Evolutionary conservation across 2,797 vertebrate genomes (phyloP).

Genomic region (Hoplostethus mediterraneus): DNA sequence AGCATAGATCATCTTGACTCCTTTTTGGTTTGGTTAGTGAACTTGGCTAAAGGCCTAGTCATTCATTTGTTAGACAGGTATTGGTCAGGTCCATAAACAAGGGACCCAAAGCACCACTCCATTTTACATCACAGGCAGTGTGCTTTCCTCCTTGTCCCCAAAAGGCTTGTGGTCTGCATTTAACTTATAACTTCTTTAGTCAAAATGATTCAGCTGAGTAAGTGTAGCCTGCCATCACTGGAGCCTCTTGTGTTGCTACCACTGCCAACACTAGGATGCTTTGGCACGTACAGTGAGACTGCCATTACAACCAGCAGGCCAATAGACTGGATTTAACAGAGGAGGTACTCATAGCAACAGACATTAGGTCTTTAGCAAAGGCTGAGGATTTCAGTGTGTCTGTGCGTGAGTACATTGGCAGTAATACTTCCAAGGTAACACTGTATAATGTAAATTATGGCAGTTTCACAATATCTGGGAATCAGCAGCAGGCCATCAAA

Average conservation of each 20-base stretch:
- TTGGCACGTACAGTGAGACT: not conserved
- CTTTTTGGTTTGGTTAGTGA: not conserved
- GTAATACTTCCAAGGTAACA: not conserved
- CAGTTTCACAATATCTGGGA: not conserved
- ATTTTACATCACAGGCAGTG: not conserved
- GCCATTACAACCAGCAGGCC: not conserved
- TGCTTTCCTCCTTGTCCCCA: not conserved
- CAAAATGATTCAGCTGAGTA: slow-evolving; percentile 8
- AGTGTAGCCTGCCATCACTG: slow-evolving; percentile 1
- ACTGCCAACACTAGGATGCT: not conserved
- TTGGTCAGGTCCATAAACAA: not conserved
- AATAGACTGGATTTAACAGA: not conserved
- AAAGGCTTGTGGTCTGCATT: not conserved
- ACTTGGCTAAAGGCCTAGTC: not conserved
- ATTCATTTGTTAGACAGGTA: not conserved
- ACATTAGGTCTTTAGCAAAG: not conserved
- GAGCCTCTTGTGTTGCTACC: slow-evolving; percentile 16
- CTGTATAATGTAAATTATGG: not conserved
- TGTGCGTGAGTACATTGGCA: not conserved
- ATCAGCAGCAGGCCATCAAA: not conserved
- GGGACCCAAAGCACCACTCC: not conserved
- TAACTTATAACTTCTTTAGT: not conserved
- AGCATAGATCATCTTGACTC: not conserved
- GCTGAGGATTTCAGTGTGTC: not conserved
- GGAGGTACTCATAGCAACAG: not conserved